Conservation (phyloP, 2,113 vertebrate genomes). For the Saimiri boliviensis region DNA sequence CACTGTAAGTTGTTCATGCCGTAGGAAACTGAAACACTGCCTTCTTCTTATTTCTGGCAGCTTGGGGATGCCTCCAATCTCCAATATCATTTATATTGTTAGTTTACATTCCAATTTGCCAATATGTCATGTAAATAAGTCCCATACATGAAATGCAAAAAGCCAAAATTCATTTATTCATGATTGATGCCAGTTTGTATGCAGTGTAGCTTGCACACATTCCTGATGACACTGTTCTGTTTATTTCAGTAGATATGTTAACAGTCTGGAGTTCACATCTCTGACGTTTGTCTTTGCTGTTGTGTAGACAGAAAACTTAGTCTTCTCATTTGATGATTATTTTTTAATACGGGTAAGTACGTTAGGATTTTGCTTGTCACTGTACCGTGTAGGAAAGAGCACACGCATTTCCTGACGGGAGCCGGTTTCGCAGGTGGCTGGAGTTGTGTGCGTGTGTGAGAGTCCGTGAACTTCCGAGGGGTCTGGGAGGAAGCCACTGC, state of each 20-base stretch:
- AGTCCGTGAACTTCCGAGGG: background rate
- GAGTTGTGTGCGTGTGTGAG: background rate
- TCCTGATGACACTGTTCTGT: background rate
- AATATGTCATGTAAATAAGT: background rate
- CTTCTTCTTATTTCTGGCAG: conserved; percentile 39
- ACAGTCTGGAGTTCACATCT: background rate
- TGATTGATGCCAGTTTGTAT: conserved; percentile 6
- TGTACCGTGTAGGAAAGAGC: background rate
- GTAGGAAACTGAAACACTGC: background rate
- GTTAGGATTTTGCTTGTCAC: background rate
- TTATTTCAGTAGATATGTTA: conserved; percentile 13
- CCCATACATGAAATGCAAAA: background rate
- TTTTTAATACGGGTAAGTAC: background rate
- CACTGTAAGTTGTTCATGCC: background rate
- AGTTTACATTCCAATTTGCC: conserved; percentile 8
- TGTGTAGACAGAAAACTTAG: background rate
- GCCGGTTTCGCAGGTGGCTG: background rate
- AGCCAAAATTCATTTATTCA: conserved; percentile 18
- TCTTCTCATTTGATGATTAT: background rate
- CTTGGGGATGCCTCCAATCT: conserved; percentile 12
- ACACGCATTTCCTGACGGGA: background rate
- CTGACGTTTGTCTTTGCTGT: background rate
- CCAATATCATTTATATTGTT: conserved; percentile 37
- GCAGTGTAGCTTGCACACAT: background rate
- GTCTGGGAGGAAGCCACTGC: background rate